These are phyloP conservation scores for Rhinella marina DNA, from an alignment of 2,797 vertebrate species.

Conservation along the genomic window DNA sequence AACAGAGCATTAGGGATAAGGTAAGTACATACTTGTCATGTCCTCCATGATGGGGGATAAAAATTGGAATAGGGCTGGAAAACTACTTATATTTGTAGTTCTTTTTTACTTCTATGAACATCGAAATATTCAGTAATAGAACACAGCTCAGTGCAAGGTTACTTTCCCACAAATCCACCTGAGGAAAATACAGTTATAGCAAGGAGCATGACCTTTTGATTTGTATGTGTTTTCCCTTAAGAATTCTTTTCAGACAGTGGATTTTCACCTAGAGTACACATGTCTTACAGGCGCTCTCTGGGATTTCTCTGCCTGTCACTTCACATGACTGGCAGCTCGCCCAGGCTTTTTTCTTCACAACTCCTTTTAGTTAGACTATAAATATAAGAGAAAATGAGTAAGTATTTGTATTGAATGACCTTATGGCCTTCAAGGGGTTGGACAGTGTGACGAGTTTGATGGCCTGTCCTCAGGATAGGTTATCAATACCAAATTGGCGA, in stretches of 20 bases:
- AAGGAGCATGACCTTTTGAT: neutral
- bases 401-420: neutral
- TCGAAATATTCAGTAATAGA: neutral
- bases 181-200: neutral
- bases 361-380: neutral
- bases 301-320: neutral
- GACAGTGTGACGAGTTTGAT: too few species aligned
- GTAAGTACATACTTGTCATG: too few species aligned
- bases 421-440: too few species aligned
- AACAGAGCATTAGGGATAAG: too few species aligned
- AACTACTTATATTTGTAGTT: too few species aligned
- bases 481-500: too few species aligned
- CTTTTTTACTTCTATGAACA: neutral
- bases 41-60: too few species aligned
- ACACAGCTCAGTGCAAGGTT: neutral
- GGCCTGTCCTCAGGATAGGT: too few species aligned
- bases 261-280: neutral
- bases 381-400: neutral
- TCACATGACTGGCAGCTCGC: neutral
- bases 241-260: slow-evolving; percentile 1
- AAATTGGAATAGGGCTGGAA: too few species aligned
- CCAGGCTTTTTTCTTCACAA: neutral
- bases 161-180: neutral
- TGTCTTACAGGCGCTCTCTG: neutral
- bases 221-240: neutral